Base-by-base conservation (phyloP, 1,140 invertebrate species). In the Chironomus striatipennis region DNA sequence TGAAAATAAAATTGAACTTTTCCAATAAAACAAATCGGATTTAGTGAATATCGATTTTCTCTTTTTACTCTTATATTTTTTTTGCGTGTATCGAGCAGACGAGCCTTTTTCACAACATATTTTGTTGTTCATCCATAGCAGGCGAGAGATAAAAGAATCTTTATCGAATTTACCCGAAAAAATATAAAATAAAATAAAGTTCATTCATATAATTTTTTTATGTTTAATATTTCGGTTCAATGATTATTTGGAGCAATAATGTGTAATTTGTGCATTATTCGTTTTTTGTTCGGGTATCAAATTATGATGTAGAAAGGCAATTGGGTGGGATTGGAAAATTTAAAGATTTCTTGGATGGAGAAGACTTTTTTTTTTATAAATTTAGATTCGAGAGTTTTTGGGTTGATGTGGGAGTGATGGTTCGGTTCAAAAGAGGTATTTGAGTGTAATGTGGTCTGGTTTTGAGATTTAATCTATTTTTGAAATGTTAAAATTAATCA, bases 11-110 rank as follows among this genome's bases (percentile, higher is more conserved):
- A n/a, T 57, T 57, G 12, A 57, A 57, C 47, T 57, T 57, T 57
- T 57, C 47, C 47, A 57, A 57, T 57, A 57, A 57, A 57, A 57
- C n/a, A 57, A 57, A 57, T 57, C 47, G 12, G 47, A 57, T 57
- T 57, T n/a, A 57, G 47, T 57, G 47, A 12, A 34, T 34, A 57
- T 57, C 47, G 47, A 57, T 57, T 57, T 57, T 57, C 12, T 57
- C 47, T 57, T n/a, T n/a, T n/a, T n/a, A n/a, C 12, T 57, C 47
- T 57, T 34, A n/a, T n/a, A n/a, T n/a, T 34, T 34, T 34, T 34
- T 34, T 5, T 34, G 24, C n/a, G n/a, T n/a, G n/a, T n/a, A n/a
- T 34, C 24, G 47, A 57, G 47, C 47, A 57, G 47, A 57, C 47
- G 47, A n/a, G 47, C 24, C 24, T 34, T 34, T 34, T 34, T 34